Percentiles rank a stretch among this genome's conserved stretches.
phyloP scores from a whole-genome alignment of 2,113 vertebrate genomes.

The Coracopsis vasa region DNA sequence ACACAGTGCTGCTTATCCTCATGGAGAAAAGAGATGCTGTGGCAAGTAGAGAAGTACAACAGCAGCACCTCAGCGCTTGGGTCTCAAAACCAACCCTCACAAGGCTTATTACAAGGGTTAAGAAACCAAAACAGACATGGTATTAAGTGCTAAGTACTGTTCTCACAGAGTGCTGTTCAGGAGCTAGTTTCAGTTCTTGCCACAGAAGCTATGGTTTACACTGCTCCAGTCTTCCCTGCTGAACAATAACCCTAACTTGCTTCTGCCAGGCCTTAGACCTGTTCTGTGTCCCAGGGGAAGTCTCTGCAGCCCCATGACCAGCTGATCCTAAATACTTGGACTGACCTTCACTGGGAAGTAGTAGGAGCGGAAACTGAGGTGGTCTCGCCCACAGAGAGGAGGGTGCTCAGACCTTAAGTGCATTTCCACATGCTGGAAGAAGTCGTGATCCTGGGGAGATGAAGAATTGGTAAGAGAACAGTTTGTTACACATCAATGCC shows the following conservation, averaged over 20 bases:
- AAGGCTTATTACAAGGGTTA: neutral
- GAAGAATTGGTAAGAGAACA: neutral
- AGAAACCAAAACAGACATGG: neutral
- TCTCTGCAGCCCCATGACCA: rapidly evolving
- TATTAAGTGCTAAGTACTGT: neutral
- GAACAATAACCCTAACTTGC: neutral
- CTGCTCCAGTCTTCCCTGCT: neutral
- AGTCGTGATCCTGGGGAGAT: conserved; percentile 89
- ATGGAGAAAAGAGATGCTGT: neutral
- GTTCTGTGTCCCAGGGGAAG: too few species aligned
- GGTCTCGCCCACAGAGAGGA: conserved; percentile 93
- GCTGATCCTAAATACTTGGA: neutral
- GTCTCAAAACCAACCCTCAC: neutral
- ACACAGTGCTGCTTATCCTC: too few species aligned
- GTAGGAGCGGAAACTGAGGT: conserved; percentile 98
- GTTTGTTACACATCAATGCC: neutral
- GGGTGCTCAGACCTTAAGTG: conserved; percentile 96
- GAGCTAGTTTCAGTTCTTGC: neutral
- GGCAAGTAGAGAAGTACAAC: neutral
- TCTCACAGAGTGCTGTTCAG: neutral
- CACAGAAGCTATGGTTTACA: neutral
- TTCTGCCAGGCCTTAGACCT: neutral
- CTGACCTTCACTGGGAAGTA: conserved; percentile 98
- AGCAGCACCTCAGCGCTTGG: neutral
- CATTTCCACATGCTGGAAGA: conserved; percentile 99